Percentiles rank a stretch among this genome's conserved stretches.
Evolutionary conservation across 2,113 vertebrate genomes (phyloP).

Genomic region (Electrona antarctica): DNA sequence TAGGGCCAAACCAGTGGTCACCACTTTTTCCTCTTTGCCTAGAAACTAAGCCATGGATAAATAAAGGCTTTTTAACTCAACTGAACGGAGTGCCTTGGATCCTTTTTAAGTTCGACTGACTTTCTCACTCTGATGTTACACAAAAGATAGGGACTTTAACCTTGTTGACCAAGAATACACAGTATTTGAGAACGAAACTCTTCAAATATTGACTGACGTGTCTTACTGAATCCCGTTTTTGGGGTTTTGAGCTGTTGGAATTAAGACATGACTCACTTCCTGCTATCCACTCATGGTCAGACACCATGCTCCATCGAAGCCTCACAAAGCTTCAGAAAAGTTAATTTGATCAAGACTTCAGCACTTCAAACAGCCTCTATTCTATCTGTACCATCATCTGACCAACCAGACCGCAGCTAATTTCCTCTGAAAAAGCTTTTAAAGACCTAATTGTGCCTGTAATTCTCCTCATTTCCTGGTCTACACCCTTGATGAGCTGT

Average conservation of each 20-base stretch:
- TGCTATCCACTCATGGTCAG: background rate
- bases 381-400: constrained; percentile 52
- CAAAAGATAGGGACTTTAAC: too few relatives aligned
- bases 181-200: too few relatives aligned
- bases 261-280: background rate
- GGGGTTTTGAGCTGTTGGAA: background rate
- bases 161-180: too few relatives aligned
- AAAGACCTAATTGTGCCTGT: constrained; percentile 65
- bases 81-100: too few relatives aligned
- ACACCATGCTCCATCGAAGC: constrained; percentile 9
- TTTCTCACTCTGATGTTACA: too few relatives aligned
- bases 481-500: constrained; percentile 42
- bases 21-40: too few relatives aligned
- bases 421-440: constrained; percentile 77
- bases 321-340: constrained; percentile 40
- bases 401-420: constrained; percentile 49
- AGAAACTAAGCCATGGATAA: too few relatives aligned
- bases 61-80: too few relatives aligned
- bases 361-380: constrained; percentile 43
- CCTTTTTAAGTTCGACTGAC: too few relatives aligned
- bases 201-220: too few relatives aligned
- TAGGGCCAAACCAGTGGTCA: too few relatives aligned
- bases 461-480: constrained; percentile 64
- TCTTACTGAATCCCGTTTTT: too few relatives aligned
- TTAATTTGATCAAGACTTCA: constrained; percentile 60